A percentile compares a stretch with the other conserved stretches of the same genome.
phyloP scores from a whole-genome alignment of 2,797 vertebrate genomes.

The Eidolon dupreanum region DNA sequence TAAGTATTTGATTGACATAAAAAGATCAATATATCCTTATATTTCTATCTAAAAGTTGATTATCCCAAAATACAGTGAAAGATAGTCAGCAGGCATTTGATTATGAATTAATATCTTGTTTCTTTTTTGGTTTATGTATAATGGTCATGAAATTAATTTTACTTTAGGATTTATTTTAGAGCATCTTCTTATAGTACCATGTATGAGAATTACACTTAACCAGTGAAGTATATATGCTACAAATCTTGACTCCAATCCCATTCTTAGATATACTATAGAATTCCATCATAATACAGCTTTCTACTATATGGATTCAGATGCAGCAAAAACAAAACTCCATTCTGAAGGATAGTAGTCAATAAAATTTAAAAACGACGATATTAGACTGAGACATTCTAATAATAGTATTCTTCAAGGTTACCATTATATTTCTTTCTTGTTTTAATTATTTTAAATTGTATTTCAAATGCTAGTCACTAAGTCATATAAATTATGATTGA shows the following conservation, averaged over 20 bases:
- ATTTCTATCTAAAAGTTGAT: conserved; percentile 28
- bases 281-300: not conserved
- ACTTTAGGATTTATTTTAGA: not conserved
- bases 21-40: conserved; percentile 45
- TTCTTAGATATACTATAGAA: not conserved
- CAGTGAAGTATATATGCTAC: not conserved
- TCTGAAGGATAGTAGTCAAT: not conserved
- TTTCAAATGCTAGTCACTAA: conserved; percentile 23
- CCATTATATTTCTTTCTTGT: not conserved
- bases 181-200: not conserved
- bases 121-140: not conserved
- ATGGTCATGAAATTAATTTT: conserved; percentile 20
- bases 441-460: not conserved
- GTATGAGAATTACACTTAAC: not conserved
- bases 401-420: not conserved
- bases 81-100: not conserved
- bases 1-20: conserved; percentile 69
- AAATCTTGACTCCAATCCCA: not conserved
- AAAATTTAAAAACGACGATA: not conserved
- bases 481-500: not conserved
- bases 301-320: not conserved
- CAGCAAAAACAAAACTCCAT: conserved; percentile 7
- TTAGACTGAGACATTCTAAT: not conserved
- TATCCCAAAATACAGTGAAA: conserved; percentile 53
- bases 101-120: conserved; percentile 14